Evolutionary conservation across 2,797 vertebrate genomes (phyloP).

Genomic region (Hirundo rustica): DNA sequence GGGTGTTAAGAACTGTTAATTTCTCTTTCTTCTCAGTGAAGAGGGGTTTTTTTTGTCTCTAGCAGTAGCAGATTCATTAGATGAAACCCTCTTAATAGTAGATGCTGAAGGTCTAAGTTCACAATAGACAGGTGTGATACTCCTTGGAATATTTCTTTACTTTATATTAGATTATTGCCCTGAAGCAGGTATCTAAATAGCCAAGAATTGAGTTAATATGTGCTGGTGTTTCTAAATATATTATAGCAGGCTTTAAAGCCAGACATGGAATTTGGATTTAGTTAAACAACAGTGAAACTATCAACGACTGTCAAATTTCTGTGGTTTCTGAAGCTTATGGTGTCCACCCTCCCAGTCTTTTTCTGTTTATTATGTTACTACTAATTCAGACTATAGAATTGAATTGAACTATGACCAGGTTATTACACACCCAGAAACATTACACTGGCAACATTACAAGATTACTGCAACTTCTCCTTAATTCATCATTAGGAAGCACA

Average conservation of each 20-base stretch:
- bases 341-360: fast-evolving
- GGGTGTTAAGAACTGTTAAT: neutral
- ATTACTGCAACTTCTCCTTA: neutral
- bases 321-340: neutral
- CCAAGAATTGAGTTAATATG: neutral
- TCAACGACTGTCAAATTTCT: neutral
- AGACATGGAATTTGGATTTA: neutral
- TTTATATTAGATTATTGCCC: neutral
- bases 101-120: neutral
- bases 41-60: neutral
- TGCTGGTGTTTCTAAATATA: neutral
- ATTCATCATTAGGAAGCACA: neutral
- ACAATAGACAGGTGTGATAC: neutral
- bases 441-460: neutral
- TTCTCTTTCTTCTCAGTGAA: neutral
- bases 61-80: neutral
- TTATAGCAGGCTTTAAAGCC: neutral
- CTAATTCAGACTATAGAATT: neutral
- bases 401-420: neutral
- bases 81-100: neutral
- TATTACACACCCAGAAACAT: neutral
- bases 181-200: neutral
- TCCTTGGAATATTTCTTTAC: neutral
- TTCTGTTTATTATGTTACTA: neutral
- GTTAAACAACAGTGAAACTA: neutral